Evolutionary conservation across 2,888 invertebrate genomes (phyloP).

Genomic region (Ischnus inquisitorius): DNA sequence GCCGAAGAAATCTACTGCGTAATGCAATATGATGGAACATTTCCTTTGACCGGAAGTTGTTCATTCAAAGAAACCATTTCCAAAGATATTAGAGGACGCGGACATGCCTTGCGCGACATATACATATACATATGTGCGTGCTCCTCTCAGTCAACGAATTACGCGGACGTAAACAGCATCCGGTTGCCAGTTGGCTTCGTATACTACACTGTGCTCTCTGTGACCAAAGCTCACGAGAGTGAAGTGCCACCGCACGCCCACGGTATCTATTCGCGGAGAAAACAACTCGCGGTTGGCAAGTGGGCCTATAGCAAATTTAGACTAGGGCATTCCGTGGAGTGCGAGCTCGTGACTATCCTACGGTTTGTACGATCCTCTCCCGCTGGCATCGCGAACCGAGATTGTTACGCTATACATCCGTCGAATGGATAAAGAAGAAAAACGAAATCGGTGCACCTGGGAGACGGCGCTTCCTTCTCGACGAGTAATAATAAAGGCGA

Average conservation of each 20-base stretch:
- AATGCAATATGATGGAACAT: constrained; percentile 29
- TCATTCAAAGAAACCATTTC: constrained; percentile 29
- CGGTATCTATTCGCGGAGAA: constrained; percentile 66
- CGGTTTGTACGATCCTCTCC: constrained; percentile 9
- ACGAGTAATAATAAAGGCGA: constrained; percentile 42
- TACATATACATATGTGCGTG: neutral
- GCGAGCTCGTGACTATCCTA: constrained; percentile 10
- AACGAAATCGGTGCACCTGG: constrained; percentile 52
- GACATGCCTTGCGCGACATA: neutral
- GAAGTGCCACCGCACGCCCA: constrained; percentile 58
- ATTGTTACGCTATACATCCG: no score
- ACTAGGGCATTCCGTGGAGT: constrained; percentile 56
- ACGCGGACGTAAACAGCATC: constrained; percentile 73
- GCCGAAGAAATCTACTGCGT: neutral
- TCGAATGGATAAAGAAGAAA: neutral
- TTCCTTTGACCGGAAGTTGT: constrained; percentile 49
- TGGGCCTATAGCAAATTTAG: constrained; percentile 64
- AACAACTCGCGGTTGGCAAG: constrained; percentile 67
- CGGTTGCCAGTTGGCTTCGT: constrained; percentile 72
- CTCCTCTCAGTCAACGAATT: constrained; percentile 57
- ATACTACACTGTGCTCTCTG: constrained; percentile 41
- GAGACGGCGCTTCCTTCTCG: constrained; percentile 51
- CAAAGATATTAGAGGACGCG: constrained; percentile 28
- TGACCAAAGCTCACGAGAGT: constrained; percentile 41
- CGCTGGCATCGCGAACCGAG: constrained; percentile 8